Conservation (phyloP, 2,113 vertebrate species). For the Odontophorus gujanensis region DNA sequence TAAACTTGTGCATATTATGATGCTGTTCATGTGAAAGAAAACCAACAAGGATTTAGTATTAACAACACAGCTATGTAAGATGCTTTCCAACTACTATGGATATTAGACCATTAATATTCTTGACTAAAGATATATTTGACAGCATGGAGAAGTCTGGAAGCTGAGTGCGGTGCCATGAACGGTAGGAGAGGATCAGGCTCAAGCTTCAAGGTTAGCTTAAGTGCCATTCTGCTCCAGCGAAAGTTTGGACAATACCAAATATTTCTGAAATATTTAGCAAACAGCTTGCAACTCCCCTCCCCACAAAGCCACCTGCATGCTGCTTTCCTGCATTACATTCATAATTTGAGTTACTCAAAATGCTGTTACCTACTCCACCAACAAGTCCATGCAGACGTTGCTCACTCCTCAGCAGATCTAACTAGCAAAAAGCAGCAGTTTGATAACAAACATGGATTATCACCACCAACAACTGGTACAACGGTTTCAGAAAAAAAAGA, state of each 20-base stretch:
- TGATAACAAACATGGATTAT: not conserved
- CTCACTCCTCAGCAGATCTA: not conserved
- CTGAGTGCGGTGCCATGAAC: not conserved
- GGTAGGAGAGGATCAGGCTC: not conserved
- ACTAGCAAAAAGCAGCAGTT: not conserved
- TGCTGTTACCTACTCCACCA: not conserved
- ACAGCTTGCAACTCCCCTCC: not conserved
- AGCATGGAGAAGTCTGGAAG: not conserved
- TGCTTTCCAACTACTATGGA: not conserved
- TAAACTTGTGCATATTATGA: not conserved
- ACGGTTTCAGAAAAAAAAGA: not conserved
- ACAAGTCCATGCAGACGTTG: accelerated
- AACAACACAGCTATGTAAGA: not conserved
- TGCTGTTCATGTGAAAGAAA: not conserved
- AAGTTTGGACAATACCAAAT: not conserved
- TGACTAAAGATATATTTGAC: not conserved
- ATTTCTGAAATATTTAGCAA: not conserved
- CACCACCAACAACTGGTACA: not conserved
- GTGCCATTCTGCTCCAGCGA: not conserved
- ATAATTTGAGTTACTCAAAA: not conserved
- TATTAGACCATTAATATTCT: not conserved
- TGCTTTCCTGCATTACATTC: not conserved
- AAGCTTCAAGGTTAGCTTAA: not conserved
- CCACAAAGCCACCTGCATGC: not conserved
- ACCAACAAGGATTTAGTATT: not conserved